These are phyloP conservation scores for Choreutis nemorana DNA, from an alignment of 2,888 invertebrate genomes.

Conservation along the genomic window DNA sequence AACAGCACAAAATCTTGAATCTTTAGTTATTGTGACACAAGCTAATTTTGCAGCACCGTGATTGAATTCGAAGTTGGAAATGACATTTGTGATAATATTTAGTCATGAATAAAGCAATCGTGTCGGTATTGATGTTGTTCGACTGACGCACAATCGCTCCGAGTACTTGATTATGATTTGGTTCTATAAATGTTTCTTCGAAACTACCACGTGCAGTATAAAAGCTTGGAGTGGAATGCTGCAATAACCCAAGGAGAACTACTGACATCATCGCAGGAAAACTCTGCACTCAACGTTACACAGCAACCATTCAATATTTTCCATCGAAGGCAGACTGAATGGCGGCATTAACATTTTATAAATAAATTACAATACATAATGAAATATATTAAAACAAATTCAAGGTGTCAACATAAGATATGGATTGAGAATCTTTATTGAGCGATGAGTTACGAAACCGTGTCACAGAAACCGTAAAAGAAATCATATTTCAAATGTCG, in stretches of 20 bases:
- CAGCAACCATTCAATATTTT: neutral
- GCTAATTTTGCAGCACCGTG: too few species aligned
- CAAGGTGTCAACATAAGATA: too few species aligned
- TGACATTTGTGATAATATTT: too few species aligned
- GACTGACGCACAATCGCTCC: conserved; percentile 33
- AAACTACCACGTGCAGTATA: conserved; percentile 32
- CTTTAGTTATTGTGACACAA: too few species aligned
- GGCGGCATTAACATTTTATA: conserved; percentile 12
- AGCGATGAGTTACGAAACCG: conserved; percentile 30
- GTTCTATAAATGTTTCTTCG: conserved; percentile 25
- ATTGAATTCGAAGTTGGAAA: too few species aligned
- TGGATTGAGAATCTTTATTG: too few species aligned
- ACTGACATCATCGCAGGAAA: conserved; percentile 37
- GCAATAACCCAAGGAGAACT: conserved; percentile 32
- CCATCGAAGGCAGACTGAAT: conserved; percentile 9
- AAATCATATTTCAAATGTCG: conserved; percentile 41
- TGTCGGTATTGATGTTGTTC: conserved; percentile 27
- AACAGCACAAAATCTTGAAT: too few species aligned
- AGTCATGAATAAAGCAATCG: conserved; percentile 10
- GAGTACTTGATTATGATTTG: conserved; percentile 24
- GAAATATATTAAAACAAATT: too few species aligned
- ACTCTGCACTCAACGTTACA: conserved; percentile 15
- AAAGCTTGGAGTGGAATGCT: conserved; percentile 32
- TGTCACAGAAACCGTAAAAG: conserved; percentile 29
- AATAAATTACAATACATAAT: too few species aligned